phyloP scores from a whole-genome alignment of 1,140 invertebrate species.

The Heliconius hewitsoni region DNA sequence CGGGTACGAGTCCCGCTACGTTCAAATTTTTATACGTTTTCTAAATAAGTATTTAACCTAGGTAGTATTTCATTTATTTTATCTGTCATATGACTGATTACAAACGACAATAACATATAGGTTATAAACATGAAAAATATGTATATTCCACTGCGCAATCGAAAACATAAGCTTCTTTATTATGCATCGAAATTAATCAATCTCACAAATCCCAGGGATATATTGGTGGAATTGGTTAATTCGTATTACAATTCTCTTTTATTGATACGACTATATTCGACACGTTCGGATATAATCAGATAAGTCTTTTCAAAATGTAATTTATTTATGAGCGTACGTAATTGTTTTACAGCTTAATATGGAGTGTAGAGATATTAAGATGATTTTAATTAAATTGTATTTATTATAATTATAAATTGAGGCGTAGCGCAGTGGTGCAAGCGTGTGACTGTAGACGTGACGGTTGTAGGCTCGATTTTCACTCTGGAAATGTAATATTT shows the following conservation, averaged over 20 bases:
- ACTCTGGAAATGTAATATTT: no score
- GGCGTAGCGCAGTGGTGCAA: not conserved
- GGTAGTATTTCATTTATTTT: no score
- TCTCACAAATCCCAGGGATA: not conserved
- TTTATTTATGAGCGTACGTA: not conserved
- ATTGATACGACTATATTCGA: not conserved
- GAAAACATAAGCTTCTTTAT: not conserved
- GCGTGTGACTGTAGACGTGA: no score
- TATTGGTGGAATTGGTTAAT: not conserved
- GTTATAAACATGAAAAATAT: no score
- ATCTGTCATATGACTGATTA: no score
- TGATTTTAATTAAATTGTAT: not conserved
- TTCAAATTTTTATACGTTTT: no score
- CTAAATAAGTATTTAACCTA: no score
- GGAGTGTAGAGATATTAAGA: not conserved
- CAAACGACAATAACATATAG: no score
- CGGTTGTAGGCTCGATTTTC: no score
- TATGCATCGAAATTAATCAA: constrained; percentile 3
- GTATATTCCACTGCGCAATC: not conserved
- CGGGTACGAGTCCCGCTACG: no score
- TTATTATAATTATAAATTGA: not conserved
- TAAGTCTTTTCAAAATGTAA: not conserved
- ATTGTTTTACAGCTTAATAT: constrained; percentile 8
- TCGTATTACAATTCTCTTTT: constrained; percentile 8
- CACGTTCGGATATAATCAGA: not conserved